Base-by-base conservation (phyloP, 2,797 vertebrate genomes). In the Melanotaenia parkinsoni region DNA sequence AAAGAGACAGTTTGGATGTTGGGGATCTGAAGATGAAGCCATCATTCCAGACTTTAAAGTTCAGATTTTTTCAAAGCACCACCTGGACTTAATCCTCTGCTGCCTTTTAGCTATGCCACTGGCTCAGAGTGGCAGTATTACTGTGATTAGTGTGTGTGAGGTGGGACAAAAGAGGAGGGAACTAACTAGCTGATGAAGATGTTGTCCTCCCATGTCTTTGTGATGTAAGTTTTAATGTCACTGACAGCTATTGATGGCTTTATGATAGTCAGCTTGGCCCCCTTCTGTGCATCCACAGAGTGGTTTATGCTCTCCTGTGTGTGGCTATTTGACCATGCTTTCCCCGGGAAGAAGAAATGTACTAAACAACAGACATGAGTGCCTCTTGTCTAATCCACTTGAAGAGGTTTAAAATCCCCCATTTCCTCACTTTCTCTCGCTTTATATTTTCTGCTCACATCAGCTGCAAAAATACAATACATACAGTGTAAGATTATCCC, bases 191-290 rank as follows among this genome's bases (percentile, higher is more conserved):
- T 74, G 84, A 88, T 92, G 90, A 94, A 93, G 90, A 79, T 79
- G 81, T 53, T 56, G 65, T 90, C 84, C 79, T 89, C 56, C 63
- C 86, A 89, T 78, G 80, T 87, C 81, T 76, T 77, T 81, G 80
- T 81, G 74, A 72, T 85, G 72, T 85, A 84, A 89, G 83, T 82
- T 76, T 16, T 43, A 43, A 43, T 43, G 40, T 43, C 40, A 43
- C 18, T 43, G 91, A 92, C 93, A 80, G 91, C 81, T 92, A 92
- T 88, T 88, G 91, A 91, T 90, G 89, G 79, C 71, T 47, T 77
- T 75, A 54, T 26, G 51, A 26, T 26, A 13, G 22, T 12, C 24
- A 13, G 28, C 50, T 26, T 26, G 20, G 1, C 47, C 47, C 47
- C 70, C 11, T 10, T 7, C 66, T 72, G 58, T 62, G 65, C 66